These are phyloP conservation scores for Tachina grossa DNA, from an alignment of 2,888 invertebrate species.

Conservation along the genomic window DNA sequence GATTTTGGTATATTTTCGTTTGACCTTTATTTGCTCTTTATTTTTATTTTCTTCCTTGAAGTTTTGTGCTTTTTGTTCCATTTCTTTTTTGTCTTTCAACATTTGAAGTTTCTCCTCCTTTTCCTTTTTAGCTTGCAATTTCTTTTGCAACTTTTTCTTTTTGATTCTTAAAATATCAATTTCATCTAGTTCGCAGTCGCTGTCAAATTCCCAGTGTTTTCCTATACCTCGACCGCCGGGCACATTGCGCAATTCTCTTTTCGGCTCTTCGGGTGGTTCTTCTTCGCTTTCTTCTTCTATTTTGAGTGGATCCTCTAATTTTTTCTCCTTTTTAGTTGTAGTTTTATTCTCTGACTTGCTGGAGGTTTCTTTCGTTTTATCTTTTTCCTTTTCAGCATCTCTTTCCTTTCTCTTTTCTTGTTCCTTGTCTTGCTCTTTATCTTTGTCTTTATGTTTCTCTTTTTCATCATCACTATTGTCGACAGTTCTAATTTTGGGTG, in stretches of 20 bases:
- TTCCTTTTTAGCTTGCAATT: constrained; percentile 76
- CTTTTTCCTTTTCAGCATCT: constrained; percentile 64
- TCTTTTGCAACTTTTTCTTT: constrained; percentile 76
- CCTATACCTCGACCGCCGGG: constrained; percentile 91
- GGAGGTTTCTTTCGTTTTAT: constrained; percentile 62
- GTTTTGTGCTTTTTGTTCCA: constrained; percentile 63
- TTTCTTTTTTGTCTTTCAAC: constrained; percentile 78
- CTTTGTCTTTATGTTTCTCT: constrained; percentile 72
- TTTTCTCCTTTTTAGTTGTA: constrained; percentile 71
- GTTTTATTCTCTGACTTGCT: constrained; percentile 61
- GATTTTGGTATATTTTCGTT: constrained; percentile 73
- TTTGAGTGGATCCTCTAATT: constrained; percentile 69
- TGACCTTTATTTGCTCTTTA: constrained; percentile 72
- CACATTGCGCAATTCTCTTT: constrained; percentile 87
- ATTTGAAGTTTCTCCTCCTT: constrained; percentile 76
- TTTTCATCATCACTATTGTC: constrained; percentile 84
- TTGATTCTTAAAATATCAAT: constrained; percentile 75
- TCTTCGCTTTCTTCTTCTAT: constrained; percentile 73
- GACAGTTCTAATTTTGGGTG: constrained; percentile 82
- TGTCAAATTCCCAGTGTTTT: constrained; percentile 92
- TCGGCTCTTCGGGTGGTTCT: constrained; percentile 78
- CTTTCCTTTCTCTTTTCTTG: constrained; percentile 77
- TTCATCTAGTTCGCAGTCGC: constrained; percentile 80
- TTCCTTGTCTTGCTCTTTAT: constrained; percentile 76
- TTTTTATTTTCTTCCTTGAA: constrained; percentile 75